A percentile compares a stretch with the other conserved stretches of the same genome.
Evolutionary conservation across 2,888 invertebrate species (phyloP).

Genomic region (Drosophila formosana): DNA sequence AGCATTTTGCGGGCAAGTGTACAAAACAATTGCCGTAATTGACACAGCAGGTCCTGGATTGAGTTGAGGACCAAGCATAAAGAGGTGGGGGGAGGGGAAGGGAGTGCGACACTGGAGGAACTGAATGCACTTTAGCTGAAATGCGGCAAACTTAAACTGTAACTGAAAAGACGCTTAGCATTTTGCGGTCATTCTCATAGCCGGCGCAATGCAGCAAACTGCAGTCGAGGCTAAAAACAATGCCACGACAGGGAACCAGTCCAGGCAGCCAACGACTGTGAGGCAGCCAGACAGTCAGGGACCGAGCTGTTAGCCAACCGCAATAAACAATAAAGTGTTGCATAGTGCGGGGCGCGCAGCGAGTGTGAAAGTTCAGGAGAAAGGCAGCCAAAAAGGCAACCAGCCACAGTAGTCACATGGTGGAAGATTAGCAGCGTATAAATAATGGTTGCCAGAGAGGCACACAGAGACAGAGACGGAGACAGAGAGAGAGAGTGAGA

Average conservation of each 20-base stretch:
- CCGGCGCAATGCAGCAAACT: slow-evolving; percentile 61
- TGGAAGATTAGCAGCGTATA: slow-evolving; percentile 72
- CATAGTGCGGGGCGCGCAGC: slow-evolving; percentile 46
- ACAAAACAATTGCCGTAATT: slow-evolving; percentile 74
- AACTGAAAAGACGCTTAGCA: slow-evolving; percentile 74
- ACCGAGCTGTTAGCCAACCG: slow-evolving; percentile 61
- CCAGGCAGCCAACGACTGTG: background rate
- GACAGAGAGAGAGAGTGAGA: slow-evolving; percentile 2
- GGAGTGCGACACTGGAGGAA: slow-evolving; percentile 6
- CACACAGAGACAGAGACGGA: slow-evolving; percentile 7
- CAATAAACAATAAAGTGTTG: slow-evolving; percentile 79
- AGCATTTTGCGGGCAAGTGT: slow-evolving; percentile 70
- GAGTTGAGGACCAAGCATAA: background rate
- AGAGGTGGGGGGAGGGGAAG: background rate
- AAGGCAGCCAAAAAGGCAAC: slow-evolving; percentile 69
- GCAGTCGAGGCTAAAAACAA: slow-evolving; percentile 53
- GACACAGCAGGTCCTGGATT: slow-evolving; percentile 52
- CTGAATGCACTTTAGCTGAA: slow-evolving; percentile 67
- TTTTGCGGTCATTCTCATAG: slow-evolving; percentile 67
- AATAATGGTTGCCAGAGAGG: slow-evolving; percentile 57
- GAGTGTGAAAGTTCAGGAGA: slow-evolving; percentile 53
- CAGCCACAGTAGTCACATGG: slow-evolving; percentile 65
- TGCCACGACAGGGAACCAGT: slow-evolving; percentile 44
- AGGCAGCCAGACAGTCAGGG: slow-evolving; percentile 42
- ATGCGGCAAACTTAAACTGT: slow-evolving; percentile 73